Percentiles rank a stretch among this genome's conserved stretches.
Evolutionary conservation across 2,113 vertebrate species (phyloP).

Genomic region (Crotalus tigris): DNA sequence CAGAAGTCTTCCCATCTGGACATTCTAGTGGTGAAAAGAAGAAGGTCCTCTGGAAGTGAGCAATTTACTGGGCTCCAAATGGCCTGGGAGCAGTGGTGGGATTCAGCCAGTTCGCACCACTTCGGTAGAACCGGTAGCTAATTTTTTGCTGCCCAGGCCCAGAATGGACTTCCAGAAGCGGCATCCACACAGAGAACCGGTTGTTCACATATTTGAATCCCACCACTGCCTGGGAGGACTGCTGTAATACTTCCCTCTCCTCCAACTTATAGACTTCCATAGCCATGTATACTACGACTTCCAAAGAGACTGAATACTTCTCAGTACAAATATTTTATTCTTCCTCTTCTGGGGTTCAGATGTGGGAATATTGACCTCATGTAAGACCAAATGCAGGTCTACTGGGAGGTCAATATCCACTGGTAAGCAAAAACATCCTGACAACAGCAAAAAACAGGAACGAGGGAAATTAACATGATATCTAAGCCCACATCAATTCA

Average conservation of each 20-base stretch:
- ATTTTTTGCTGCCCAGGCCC: no score
- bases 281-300: background rate
- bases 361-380: background rate
- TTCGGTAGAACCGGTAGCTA: no score
- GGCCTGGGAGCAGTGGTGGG: background rate
- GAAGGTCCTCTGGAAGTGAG: background rate
- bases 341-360: background rate
- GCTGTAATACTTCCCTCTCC: background rate
- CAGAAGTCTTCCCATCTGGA: background rate
- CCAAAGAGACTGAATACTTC: background rate
- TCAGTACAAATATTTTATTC: background rate
- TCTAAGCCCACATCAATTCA: background rate
- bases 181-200: no score
- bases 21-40: background rate
- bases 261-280: background rate
- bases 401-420: background rate
- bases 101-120: no score
- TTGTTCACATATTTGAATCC: no score
- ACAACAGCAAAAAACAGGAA: background rate
- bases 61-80: background rate
- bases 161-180: no score
- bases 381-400: background rate
- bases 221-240: background rate
- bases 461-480: background rate
- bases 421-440: background rate